Evolutionary conservation across 2,888 invertebrate species (phyloP), one percentile per base, ranked within the genome.

Genomic region (Coenonympha glycerion): DNA sequence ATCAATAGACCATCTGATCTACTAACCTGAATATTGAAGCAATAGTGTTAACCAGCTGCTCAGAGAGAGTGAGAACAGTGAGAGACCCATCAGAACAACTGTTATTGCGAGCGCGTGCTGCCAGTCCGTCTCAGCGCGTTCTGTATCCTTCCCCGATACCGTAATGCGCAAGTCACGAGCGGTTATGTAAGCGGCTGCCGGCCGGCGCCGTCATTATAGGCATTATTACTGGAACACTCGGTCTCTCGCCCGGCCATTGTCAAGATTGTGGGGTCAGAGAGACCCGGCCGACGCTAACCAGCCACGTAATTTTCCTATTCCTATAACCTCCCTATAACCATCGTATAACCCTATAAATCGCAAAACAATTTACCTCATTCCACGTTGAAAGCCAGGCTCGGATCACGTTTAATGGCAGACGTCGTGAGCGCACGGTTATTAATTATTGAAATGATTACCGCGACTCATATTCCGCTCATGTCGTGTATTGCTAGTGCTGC

Each of bases 101-200:
- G 45, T 45, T 40, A 41, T 18, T 26, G 18, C 31, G 26, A 41
- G 24, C 34, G 21, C 24, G 41, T 49, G 47, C 53, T 59, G 47
- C 55, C 54, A 58, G 51, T 61, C 49, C 60, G 58, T 54, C 60
- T 52, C 60, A 58, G 61, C 48, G 52, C 66, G 65, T 66, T 65
- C 71, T 71, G 74, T 80, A 81, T 84, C 85, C 84, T 84, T 81
- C 76, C 73, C 61, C 67, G 76, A 77, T 83, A 81, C 84, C 80
- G 82, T 86, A 87, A 87, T 87, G 85, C 82, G 79, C 81, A 64
- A 83, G 86, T 86, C 87, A 87, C 87, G 87, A 85, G 76, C 78
- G 79, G 84, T 87, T 86, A 86, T 84, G 82, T 84, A 86, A 86
- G 82, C 85, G 79, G 82, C 60, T 63, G 83, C 83, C 73, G 79